Evolutionary conservation across 2,888 invertebrate genomes (phyloP), one percentile per base, ranked within the genome.

Genomic region (Ormia ochracea): DNA sequence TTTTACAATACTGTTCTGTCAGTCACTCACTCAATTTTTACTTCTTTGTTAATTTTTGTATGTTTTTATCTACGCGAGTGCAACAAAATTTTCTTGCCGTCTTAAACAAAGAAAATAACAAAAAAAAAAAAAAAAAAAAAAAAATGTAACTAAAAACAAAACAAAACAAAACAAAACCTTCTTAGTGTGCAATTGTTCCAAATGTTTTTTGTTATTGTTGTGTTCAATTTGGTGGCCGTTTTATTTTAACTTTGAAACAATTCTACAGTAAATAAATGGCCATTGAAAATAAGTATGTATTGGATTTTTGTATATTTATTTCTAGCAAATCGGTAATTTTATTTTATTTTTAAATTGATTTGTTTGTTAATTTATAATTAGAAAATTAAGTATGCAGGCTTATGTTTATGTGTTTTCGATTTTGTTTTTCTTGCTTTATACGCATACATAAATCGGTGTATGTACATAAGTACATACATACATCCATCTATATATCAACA

Each of bases 1-100:
- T 74, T 59, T n/a, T 36, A 66, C 65, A 59, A 52, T 52, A 26
- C 26, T 26, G 33, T 66, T 74, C 59, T 77, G 74, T 74, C 78
- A 69, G 74, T 58, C 61, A 72, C 23, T 61, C 70, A 72, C 41
- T 74, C 65, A 65, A 23, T 65, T 65, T 63, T 41, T 36, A 17
- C 14, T 10, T 43, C 43, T 36, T 33, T 43, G 0, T 43, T 23
- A 43, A 45, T 43, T 43, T 63, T 43, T 43, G n/a, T 17, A 14
- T 26, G 26, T 66, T 70, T 69, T 50, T 72, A 36, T 52, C 31
- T 59, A 4, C 23, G 36, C 52, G 43, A 72, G 66, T 54, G 52
- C 61, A 61, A 41, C 31, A 31, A 43, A 31, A 26, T 54, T 48
- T 12, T 38, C 48, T 58, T 59, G 28, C 38, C 38, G 58, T 50